phyloP scores from a whole-genome alignment of 2,113 vertebrate species.

The Pluvianellus socialis region DNA sequence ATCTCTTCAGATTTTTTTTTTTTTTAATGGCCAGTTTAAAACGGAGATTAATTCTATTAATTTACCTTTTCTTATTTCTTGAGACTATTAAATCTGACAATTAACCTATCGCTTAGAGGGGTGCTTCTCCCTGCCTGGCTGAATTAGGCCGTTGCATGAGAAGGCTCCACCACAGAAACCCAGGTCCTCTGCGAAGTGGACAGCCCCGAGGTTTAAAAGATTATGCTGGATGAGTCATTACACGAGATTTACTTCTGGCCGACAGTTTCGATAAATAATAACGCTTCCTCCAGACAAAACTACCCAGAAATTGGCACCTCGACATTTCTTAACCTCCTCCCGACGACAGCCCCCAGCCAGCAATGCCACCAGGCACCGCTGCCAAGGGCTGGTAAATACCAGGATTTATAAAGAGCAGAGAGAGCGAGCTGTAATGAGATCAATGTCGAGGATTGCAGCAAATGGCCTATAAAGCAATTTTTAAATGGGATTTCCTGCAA shows the following conservation, averaged over 20 bases:
- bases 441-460: slow-evolving; percentile 33
- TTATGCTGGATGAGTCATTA: not conserved
- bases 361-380: not conserved
- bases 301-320: not conserved
- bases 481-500: slow-evolving; percentile 42
- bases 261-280: not conserved
- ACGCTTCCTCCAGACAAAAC: not conserved
- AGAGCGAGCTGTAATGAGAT: slow-evolving; percentile 34
- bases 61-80: not conserved
- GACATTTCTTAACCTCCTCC: not conserved
- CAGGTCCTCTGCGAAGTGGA: fast-evolving
- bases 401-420: not conserved
- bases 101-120: not conserved
- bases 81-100: not conserved
- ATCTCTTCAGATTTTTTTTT: not conserved
- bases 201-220: not conserved
- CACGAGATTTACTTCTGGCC: not conserved
- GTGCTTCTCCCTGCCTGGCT: not conserved
- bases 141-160: not conserved
- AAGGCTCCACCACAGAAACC: not conserved
- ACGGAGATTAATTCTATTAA: not conserved
- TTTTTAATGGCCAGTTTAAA: not conserved
- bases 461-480: slow-evolving; percentile 54
- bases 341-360: not conserved
- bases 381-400: not conserved